Evolutionary conservation across 2,888 invertebrate genomes (phyloP), one percentile per base, ranked within the genome.

Genomic region (Acrobasis repandana): DNA sequence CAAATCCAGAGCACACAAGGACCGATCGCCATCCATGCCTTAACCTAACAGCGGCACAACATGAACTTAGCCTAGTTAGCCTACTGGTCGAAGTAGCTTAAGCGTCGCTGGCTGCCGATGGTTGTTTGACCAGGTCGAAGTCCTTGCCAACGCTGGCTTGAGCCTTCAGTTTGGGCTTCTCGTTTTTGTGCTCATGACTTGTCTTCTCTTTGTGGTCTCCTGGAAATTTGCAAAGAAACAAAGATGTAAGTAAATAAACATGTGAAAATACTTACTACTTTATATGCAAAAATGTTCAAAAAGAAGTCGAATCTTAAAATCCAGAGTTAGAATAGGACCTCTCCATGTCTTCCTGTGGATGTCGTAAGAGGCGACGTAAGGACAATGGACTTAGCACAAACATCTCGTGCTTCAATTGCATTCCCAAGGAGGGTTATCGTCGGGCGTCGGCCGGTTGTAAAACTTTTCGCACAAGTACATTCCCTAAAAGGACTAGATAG

Each of bases 71-170:
- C 58, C 64, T 69, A 65, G 64, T 65, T 65, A 67, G 69, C 62
- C 72, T 68, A 65, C 62, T 76, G 79, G 77, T 78, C 79, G 66
- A 63, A 64, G 64, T 75, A 84, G 70, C 79, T 85, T 93, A 93
- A 70, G 87, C 91, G 73, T 93, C 93, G 73, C 92, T 85, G 56
- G 88, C 79, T 66, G 88, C 80, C 62, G 92, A 90, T 0, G 86
- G 85, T 57, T 90, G 90, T 63, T 93, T 93, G 65, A 94, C 93
- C 61, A 94, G 86, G 74, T 94, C 94, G 61, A 93, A 82, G 73
- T 95, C 94, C 36, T 94, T 94, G 38, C 93, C 90, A 5, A 94
- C 81, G 71, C 90, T 88, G 38, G 83, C 81, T 65, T 90, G 90
- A 14, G 84, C 72, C 73, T 89, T 90, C 69, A 90, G 73, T 66